Conservation (phyloP, 2,113 vertebrate genomes). For the Conger conger region DNA sequence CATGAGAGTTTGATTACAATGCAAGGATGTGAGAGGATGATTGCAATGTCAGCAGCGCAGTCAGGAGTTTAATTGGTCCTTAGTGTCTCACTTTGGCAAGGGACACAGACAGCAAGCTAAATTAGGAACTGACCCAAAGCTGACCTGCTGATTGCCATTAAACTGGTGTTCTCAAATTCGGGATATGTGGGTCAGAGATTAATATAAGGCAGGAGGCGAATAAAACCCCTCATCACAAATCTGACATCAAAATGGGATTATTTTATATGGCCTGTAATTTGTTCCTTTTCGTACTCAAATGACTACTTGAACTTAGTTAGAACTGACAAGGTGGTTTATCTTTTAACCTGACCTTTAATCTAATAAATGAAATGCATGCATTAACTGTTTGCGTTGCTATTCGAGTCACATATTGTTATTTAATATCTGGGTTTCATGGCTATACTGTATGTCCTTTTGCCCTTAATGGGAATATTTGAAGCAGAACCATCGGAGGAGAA, state of each 20-base stretch:
- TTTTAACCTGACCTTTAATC: conserved; percentile 1
- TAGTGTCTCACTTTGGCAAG: conserved; percentile 50
- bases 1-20: conserved; percentile 54
- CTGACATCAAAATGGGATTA: neutral
- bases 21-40: conserved; percentile 35
- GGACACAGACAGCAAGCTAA: conserved; percentile 38
- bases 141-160: conserved; percentile 34
- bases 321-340: neutral
- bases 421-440: conserved; percentile 42
- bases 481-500: conserved; percentile 1
- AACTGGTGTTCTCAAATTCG: neutral
- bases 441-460: conserved; percentile 46
- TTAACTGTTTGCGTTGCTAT: conserved; percentile 50
- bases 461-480: neutral
- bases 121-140: conserved; percentile 52
- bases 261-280: neutral
- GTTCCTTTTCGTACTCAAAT: neutral
- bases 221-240: neutral
- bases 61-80: conserved; percentile 49
- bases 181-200: neutral
- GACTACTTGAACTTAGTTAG: neutral
- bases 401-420: conserved; percentile 36
- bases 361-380: neutral
- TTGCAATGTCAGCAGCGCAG: conserved; percentile 34
- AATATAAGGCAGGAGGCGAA: neutral